A percentile compares a stretch with the other conserved stretches of the same genome.
Evolutionary conservation across 2,113 vertebrate species (phyloP).

Genomic region (Saccopteryx leptura): DNA sequence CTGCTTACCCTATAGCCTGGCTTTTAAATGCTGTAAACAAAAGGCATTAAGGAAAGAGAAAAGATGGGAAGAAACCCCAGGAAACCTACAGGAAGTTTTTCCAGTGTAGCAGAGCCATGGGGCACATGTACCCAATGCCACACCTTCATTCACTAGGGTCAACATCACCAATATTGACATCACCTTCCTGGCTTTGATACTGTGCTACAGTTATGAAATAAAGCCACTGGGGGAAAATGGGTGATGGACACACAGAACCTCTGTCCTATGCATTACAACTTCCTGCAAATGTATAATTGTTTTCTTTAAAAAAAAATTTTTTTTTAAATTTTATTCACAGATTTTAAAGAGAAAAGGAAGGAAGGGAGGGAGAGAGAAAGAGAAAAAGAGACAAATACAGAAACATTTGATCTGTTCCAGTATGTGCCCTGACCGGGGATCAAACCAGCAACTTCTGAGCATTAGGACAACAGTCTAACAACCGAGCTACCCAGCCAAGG

Average conservation of each 20-base stretch:
- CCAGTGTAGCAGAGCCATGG: neutral
- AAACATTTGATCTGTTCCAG: too few relatives aligned
- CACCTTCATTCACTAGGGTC: neutral
- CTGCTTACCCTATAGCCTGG: neutral
- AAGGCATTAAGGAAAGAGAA: neutral
- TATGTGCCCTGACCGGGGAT: too few relatives aligned
- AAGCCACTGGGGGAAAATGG: neutral
- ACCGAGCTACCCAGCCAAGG: too few relatives aligned
- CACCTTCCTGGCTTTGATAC: neutral
- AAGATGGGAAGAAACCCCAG: neutral
- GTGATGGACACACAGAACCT: fast-evolving
- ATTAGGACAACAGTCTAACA: too few relatives aligned
- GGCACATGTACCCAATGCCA: neutral
- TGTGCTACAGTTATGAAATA: neutral
- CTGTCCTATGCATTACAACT: neutral
- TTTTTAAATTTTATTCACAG: neutral
- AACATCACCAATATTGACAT: neutral
- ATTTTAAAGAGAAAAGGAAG: too few relatives aligned
- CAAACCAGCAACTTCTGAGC: too few relatives aligned
- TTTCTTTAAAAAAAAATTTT: neutral
- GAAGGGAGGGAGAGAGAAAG: too few relatives aligned
- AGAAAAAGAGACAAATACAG: too few relatives aligned
- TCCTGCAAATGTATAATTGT: neutral
- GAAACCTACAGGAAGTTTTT: neutral
- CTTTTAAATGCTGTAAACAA: neutral